Conservation (phyloP, 2,113 vertebrate genomes). For the Nymphicus hollandicus region DNA sequence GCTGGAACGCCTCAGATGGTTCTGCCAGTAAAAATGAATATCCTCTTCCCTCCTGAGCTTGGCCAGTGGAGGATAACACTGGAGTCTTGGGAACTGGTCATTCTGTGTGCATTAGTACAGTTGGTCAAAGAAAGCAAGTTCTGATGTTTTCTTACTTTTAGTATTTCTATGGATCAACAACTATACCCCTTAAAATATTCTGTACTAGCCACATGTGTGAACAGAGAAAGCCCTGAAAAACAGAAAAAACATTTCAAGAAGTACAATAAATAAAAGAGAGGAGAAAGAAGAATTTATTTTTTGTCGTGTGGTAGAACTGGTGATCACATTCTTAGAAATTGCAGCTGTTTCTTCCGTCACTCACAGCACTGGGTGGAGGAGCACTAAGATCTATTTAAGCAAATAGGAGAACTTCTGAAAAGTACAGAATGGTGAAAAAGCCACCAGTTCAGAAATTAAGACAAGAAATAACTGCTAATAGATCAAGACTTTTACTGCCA, state of each 20-base stretch:
- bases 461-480: neutral
- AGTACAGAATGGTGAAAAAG: neutral
- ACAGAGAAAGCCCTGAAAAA: neutral
- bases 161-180: neutral
- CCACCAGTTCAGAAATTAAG: neutral
- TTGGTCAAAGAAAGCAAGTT: neutral
- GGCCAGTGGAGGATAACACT: neutral
- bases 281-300: neutral
- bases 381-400: neutral
- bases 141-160: neutral
- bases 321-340: neutral
- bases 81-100: neutral
- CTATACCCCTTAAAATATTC: neutral
- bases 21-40: neutral
- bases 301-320: neutral
- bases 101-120: neutral
- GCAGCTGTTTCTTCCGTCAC: neutral
- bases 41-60: neutral
- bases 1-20: neutral
- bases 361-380: neutral
- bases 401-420: neutral
- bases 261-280: neutral
- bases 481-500: neutral
- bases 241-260: neutral
- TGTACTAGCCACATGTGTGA: fast-evolving